Percentiles rank a stretch among this genome's conserved stretches.
These are phyloP conservation scores for Lordiphosa stackelbergi DNA, from an alignment of 1,140 invertebrate species.

Conservation along the genomic window DNA sequence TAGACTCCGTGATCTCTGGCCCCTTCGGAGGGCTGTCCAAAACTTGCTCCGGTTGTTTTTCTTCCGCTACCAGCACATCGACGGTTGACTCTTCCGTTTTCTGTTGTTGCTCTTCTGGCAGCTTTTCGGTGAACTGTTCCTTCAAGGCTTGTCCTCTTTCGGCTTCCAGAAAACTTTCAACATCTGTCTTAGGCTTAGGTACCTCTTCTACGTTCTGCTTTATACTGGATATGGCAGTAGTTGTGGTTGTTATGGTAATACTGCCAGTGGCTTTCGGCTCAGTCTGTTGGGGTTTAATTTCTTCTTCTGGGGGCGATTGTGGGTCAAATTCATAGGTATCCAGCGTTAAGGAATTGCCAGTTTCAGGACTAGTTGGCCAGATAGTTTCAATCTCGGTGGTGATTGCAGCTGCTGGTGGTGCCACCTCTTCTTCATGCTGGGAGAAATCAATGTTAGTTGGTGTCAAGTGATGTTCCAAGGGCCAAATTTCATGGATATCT, in stretches of 20 bases:
- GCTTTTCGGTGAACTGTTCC: slow-evolving; percentile 3
- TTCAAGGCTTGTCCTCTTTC: slow-evolving; percentile 27
- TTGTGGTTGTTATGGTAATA: slow-evolving; percentile 42
- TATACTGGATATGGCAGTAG: slow-evolving; percentile 21
- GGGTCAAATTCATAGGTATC: slow-evolving; percentile 64
- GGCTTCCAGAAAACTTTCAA: slow-evolving; percentile 37
- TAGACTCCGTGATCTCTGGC: not conserved
- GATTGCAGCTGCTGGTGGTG: slow-evolving; percentile 13
- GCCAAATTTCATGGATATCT: slow-evolving; percentile 74
- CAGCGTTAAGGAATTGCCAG: slow-evolving; percentile 60
- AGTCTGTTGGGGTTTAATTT: slow-evolving; percentile 13
- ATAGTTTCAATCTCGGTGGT: slow-evolving; percentile 32
- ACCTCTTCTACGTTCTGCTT: not conserved
- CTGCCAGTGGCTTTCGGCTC: slow-evolving; percentile 22
- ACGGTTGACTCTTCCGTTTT: not conserved
- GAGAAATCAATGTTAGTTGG: slow-evolving; percentile 73
- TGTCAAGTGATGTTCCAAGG: slow-evolving; percentile 62
- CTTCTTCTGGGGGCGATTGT: slow-evolving; percentile 21
- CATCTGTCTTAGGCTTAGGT: slow-evolving; percentile 34
- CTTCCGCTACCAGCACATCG: not conserved
- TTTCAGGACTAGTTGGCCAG: slow-evolving; percentile 69
- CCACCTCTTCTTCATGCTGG: slow-evolving; percentile 43
- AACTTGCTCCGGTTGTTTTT: not conserved
- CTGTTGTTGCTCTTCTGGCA: no score
- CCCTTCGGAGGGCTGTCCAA: not conserved